These are phyloP conservation scores for Leptodirus hochenwartii DNA, from an alignment of 2,888 invertebrate genomes.

Conservation along the genomic window DNA sequence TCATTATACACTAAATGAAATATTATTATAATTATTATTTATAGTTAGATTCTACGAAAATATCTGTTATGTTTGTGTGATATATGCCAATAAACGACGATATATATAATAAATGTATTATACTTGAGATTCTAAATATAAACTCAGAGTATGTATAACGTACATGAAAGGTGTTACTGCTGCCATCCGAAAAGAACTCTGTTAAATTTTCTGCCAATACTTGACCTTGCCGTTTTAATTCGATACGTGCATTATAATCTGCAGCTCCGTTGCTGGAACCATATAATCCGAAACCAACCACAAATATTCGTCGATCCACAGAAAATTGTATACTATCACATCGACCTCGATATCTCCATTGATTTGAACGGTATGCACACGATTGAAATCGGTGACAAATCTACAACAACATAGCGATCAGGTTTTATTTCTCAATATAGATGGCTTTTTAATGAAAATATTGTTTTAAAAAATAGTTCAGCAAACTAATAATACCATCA, in stretches of 20 bases:
- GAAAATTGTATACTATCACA: conserved; percentile 96
- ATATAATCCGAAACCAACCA: conserved; percentile 89
- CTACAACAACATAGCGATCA: conserved; percentile 28
- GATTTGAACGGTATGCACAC: conserved; percentile 89
- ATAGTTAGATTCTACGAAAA: too few relatives aligned
- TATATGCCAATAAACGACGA: too few relatives aligned
- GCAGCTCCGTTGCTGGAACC: conserved; percentile 93
- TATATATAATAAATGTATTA: too few relatives aligned
- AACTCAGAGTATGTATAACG: too few relatives aligned
- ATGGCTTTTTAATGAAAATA: too few relatives aligned
- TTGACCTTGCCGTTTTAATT: conserved; percentile 75
- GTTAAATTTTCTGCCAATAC: conserved; percentile 82
- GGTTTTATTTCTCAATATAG: too few relatives aligned
- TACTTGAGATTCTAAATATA: too few relatives aligned
- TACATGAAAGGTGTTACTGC: conserved; percentile 90
- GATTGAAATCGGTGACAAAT: conserved; percentile 92
- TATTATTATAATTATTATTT: too few relatives aligned
- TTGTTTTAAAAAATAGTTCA: conserved; percentile 6
- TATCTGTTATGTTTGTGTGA: too few relatives aligned
- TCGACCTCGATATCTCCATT: conserved; percentile 91
- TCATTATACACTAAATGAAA: too few relatives aligned
- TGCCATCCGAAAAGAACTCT: conserved; percentile 91
- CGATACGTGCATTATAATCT: conserved; percentile 87
- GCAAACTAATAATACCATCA: neutral
- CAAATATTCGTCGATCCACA: conserved; percentile 87